Evolutionary conservation across 1,140 invertebrate species (phyloP), one percentile per base, ranked within the genome.

Genomic region (Anastrepha obliqua): DNA sequence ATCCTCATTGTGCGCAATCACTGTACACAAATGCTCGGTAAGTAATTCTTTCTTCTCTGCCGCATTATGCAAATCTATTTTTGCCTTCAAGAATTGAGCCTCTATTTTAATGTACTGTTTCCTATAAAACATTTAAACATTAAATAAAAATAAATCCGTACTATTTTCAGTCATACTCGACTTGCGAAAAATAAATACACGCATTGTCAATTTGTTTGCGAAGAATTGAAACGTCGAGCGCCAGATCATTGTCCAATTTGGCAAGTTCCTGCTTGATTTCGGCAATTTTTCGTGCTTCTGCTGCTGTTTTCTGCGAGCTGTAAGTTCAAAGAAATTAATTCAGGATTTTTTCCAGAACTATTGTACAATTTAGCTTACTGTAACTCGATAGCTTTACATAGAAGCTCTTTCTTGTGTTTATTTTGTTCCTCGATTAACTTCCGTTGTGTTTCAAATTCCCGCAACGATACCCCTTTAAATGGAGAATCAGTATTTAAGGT

Each of bases 1-100:
- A 42, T 96, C 94, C 93, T 97, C 97, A 91, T 97, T 97, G 91
- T 97, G 96, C 88, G 97, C 96, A 86, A 97, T 97, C 42, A 97
- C 95, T 2, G 96, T 96, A 93, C 96, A 97, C 0, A 97, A 93
- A 93, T 97, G 96, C 90, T 97, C 96, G 1, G 96, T 97, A 7
- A 97, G 93, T 64, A 96, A 92, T 91, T 97, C 96, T 90, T 97
- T 97, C 86, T 95, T 94, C 89, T 97, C 96, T 64, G 95, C 94
- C 87, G 96, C 96, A 88, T 95, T 95, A 92, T 96, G 96, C 47
- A 97, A 91, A 88, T 95, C 94, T 29, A 97, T 93, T 93, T 97
- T 97, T 2, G 97, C 95, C 90, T 95, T 95, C 6, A 97, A 93
- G 92, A 97, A 97, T 90, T 97, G 96, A 90, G 95, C 96, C 93